Percentiles rank a stretch among this genome's conserved stretches.
These are phyloP conservation scores for Edolisoma coerulescens DNA, from an alignment of 2,113 vertebrate species.

Conservation along the genomic window DNA sequence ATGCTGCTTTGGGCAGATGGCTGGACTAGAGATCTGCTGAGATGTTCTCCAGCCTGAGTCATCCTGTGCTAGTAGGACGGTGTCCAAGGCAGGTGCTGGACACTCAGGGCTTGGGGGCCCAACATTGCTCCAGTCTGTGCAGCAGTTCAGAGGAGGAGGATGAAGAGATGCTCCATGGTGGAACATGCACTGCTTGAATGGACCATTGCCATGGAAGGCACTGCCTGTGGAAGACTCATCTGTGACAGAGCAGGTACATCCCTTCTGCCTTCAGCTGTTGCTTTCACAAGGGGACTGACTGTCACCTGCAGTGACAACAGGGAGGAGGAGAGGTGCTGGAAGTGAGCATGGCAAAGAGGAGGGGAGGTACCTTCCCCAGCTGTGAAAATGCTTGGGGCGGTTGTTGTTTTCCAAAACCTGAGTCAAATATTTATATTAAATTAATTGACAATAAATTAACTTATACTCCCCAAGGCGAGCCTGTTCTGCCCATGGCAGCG, in stretches of 20 bases:
- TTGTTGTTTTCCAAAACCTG: neutral
- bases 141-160: neutral
- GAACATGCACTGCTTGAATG: neutral
- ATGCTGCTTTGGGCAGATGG: neutral
- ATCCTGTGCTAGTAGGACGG: neutral
- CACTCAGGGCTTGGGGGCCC: rapidly evolving
- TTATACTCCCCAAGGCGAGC: rapidly evolving
- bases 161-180: neutral
- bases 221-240: neutral
- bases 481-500: neutral
- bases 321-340: neutral
- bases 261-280: neutral
- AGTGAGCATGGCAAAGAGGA: neutral
- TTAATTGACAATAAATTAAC: neutral
- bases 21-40: neutral
- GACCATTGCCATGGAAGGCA: neutral
- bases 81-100: neutral
- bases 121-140: rapidly evolving
- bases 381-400: neutral
- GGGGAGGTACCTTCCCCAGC: neutral
- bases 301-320: neutral
- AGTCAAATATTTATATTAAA: neutral
- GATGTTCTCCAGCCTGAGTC: neutral
- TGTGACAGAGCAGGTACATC: neutral
- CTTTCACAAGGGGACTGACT: neutral